Conservation (phyloP, 2,797 vertebrate genomes). For the Cynodonichthys magdalenae region DNA sequence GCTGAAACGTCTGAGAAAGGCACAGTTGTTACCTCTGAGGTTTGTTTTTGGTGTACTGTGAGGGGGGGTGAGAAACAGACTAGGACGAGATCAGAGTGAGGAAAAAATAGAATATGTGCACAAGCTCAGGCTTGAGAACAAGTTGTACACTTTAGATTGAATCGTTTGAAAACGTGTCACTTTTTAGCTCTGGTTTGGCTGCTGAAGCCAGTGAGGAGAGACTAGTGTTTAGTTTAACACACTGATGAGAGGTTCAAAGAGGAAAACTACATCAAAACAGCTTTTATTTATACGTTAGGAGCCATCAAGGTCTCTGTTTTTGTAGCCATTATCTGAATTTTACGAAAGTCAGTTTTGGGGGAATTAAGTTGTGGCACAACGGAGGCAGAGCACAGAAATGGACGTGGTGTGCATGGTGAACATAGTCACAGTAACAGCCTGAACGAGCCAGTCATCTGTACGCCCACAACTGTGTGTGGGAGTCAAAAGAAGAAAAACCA, state of each 20-base stretch:
- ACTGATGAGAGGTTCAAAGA: slow-evolving; percentile 13
- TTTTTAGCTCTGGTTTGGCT: background rate
- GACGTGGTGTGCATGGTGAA: slow-evolving; percentile 38
- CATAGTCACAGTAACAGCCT: slow-evolving; percentile 62
- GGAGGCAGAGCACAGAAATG: slow-evolving; percentile 28
- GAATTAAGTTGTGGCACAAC: slow-evolving; percentile 30
- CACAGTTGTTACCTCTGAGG: slow-evolving; percentile 72
- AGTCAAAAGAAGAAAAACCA: slow-evolving; percentile 47
- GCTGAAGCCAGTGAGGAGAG: background rate
- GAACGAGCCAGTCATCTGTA: slow-evolving; percentile 62
- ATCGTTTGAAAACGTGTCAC: slow-evolving; percentile 22
- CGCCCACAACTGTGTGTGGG: slow-evolving; percentile 71
- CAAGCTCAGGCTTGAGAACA: slow-evolving; percentile 14
- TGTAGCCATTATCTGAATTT: slow-evolving; percentile 15
- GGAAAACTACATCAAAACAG: background rate
- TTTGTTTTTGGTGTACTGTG: slow-evolving; percentile 43
- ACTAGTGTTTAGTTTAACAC: background rate
- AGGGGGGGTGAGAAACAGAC: slow-evolving; percentile 32
- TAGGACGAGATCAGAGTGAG: slow-evolving; percentile 66
- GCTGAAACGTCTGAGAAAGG: slow-evolving; percentile 51
- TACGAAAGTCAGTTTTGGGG: slow-evolving; percentile 17
- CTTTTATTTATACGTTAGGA: background rate
- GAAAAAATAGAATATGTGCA: slow-evolving; percentile 32
- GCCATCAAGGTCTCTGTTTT: slow-evolving; percentile 15
- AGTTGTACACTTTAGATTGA: slow-evolving; percentile 11